A percentile compares a stretch with the other conserved stretches of the same genome.
Evolutionary conservation across 2,797 vertebrate species (phyloP).

Genomic region (Malacoraja senta): DNA sequence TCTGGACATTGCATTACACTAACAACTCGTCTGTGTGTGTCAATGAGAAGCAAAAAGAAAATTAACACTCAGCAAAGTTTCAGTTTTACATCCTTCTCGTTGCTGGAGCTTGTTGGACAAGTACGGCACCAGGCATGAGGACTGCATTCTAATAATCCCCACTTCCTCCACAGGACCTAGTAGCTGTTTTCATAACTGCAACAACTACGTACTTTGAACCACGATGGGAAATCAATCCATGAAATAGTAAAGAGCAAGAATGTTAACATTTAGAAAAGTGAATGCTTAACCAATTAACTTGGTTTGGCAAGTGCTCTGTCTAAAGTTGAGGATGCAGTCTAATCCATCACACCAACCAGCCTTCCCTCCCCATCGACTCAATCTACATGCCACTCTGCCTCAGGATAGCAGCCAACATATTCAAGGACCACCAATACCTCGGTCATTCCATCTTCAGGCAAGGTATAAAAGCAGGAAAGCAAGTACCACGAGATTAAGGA

Average conservation of each 20-base stretch:
- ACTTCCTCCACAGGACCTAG: not conserved
- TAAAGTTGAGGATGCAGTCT: too few relatives aligned
- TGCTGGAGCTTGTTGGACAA: not conserved
- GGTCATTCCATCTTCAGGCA: too few relatives aligned
- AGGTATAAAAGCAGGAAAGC: too few relatives aligned
- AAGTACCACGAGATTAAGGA: too few relatives aligned
- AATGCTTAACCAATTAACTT: not conserved
- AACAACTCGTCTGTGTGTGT: not conserved
- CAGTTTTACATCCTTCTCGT: not conserved
- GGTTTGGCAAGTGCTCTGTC: too few relatives aligned
- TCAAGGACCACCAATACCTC: too few relatives aligned
- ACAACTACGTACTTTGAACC: not conserved
- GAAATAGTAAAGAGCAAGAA: not conserved
- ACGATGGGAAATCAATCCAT: not conserved
- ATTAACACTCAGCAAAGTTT: not conserved
- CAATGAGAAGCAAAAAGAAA: not conserved
- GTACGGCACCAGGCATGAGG: not conserved
- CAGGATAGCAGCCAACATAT: too few relatives aligned
- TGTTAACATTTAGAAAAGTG: not conserved
- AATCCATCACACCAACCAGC: too few relatives aligned
- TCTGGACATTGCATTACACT: not conserved
- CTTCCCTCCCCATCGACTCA: too few relatives aligned
- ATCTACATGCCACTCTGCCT: too few relatives aligned
- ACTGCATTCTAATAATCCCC: not conserved
- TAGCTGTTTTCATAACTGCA: not conserved